These are phyloP conservation scores for Lochmaea crataegi DNA, from an alignment of 2,888 invertebrate species.

Conservation along the genomic window DNA sequence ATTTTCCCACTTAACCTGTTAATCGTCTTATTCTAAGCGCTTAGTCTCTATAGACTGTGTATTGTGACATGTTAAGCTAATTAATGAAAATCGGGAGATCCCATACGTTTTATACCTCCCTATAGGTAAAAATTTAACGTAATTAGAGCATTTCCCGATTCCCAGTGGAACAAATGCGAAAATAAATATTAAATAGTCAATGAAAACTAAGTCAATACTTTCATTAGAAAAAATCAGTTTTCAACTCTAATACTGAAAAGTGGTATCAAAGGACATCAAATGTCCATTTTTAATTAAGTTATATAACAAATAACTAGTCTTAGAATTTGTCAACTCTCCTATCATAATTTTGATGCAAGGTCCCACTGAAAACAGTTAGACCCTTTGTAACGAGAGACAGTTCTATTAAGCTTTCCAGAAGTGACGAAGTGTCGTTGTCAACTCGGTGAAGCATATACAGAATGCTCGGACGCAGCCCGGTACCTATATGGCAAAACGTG, in stretches of 20 bases:
- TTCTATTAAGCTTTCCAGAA: no score
- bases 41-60: conserved; percentile 31
- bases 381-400: no score
- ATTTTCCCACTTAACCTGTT: neutral
- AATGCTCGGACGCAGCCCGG: no score
- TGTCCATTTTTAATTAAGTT: neutral
- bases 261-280: neutral
- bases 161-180: conserved; percentile 27
- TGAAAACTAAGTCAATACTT: conserved; percentile 18
- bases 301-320: neutral
- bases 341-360: neutral
- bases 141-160: conserved; percentile 25
- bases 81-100: conserved; percentile 27
- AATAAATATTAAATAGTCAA: conserved; percentile 34
- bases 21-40: neutral
- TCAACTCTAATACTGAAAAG: neutral
- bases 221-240: neutral
- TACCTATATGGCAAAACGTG: no score
- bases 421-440: no score
- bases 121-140: neutral
- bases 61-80: conserved; percentile 19
- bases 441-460: no score
- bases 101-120: neutral
- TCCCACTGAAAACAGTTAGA: no score
- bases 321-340: neutral